Percentiles rank a stretch among this genome's conserved stretches.
Conservation (phyloP, 2,888 invertebrate species). For the Pollenia labialis region DNA sequence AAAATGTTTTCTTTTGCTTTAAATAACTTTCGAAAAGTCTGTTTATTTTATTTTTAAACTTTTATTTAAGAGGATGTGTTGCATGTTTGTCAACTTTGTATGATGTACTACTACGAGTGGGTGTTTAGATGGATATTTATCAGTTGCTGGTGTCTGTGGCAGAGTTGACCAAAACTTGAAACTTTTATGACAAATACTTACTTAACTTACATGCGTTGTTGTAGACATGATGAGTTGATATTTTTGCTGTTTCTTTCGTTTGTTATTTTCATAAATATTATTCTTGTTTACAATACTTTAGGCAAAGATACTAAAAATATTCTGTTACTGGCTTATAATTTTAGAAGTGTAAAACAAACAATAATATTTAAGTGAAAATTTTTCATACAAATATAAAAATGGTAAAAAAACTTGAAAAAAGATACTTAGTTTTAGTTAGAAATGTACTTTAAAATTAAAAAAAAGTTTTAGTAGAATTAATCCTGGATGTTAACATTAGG, state of each 20-base stretch:
- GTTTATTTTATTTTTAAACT: constrained; percentile 19
- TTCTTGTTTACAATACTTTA: constrained; percentile 18
- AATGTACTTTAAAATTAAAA: constrained; percentile 5
- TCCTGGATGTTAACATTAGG: no score
- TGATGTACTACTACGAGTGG: background rate
- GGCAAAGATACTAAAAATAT: constrained; percentile 24
- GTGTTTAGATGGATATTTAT: background rate
- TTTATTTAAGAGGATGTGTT: constrained; percentile 1
- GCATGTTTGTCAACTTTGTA: constrained; percentile 15
- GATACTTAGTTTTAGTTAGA: background rate
- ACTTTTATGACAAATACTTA: constrained; percentile 42
- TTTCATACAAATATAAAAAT: background rate
- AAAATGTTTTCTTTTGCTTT: background rate
- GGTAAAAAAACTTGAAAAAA: background rate
- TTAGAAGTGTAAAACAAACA: constrained; percentile 48
- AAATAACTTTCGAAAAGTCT: background rate
- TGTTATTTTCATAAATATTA: constrained; percentile 24
- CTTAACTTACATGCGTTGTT: constrained; percentile 3
- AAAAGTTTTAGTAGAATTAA: background rate
- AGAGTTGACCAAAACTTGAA: constrained; percentile 20
- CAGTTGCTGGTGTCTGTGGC: background rate
- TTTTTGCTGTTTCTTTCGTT: constrained; percentile 16
- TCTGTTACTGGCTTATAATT: constrained; percentile 34
- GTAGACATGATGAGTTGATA: constrained; percentile 22
- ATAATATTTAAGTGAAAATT: constrained; percentile 37